Evolutionary conservation across 2,888 invertebrate genomes (phyloP).

Genomic region (Tromatobia lineatoria): DNA sequence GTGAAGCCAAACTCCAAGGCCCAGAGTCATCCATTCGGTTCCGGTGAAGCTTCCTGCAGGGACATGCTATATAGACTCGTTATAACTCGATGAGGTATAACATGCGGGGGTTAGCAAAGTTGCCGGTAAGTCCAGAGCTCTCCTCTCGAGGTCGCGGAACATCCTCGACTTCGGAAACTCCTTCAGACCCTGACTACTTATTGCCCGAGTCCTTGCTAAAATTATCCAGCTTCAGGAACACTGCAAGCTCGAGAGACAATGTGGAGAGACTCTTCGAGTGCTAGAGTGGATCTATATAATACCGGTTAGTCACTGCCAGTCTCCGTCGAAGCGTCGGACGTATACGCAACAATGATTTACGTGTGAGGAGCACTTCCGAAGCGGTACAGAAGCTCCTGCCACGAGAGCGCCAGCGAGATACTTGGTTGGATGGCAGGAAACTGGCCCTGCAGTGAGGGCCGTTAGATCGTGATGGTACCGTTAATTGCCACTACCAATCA

Average conservation of each 20-base stretch:
- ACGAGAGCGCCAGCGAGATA: conserved; percentile 60
- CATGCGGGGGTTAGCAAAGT: conserved; percentile 35
- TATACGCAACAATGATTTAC: conserved; percentile 81
- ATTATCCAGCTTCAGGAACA: conserved; percentile 43
- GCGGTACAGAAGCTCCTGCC: conserved; percentile 61
- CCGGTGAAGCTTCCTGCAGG: conserved; percentile 34
- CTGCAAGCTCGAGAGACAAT: not conserved
- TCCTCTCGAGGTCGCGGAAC: conserved; percentile 9
- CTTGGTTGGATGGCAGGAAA: conserved; percentile 70
- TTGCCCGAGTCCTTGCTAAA: conserved; percentile 36
- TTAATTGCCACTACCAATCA: conserved; percentile 84
- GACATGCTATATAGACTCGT: conserved; percentile 32
- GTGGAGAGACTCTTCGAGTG: not conserved
- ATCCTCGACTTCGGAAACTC: conserved; percentile 58
- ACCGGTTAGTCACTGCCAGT: conserved; percentile 28
- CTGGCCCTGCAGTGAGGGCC: conserved; percentile 32
- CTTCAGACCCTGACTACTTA: conserved; percentile 39
- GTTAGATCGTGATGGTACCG: conserved; percentile 77
- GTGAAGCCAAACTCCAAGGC: conserved; percentile 23
- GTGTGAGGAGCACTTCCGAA: conserved; percentile 61
- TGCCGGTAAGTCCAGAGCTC: conserved; percentile 31
- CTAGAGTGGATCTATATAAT: conserved; percentile 32
- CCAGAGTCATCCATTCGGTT: conserved; percentile 40
- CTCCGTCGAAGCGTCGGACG: conserved; percentile 58
- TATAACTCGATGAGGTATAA: conserved; percentile 40